Percentiles rank a stretch among this genome's conserved stretches.
Evolutionary conservation across 2,888 invertebrate genomes (phyloP).

Genomic region (Polymixis lichenea): DNA sequence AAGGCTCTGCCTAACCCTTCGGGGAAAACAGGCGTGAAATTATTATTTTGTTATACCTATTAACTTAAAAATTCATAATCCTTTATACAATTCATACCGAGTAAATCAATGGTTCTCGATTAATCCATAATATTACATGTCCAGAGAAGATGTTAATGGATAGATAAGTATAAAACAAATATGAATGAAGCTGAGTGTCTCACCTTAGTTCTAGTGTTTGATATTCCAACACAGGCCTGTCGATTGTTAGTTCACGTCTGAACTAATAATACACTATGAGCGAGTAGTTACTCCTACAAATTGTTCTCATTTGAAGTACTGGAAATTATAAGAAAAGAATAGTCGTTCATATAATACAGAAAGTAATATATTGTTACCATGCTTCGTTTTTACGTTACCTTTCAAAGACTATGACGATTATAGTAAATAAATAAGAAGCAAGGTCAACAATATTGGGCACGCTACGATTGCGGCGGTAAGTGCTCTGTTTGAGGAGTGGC

Average conservation of each 20-base stretch:
- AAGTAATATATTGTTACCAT: neutral
- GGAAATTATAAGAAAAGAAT: neutral
- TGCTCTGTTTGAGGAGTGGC: no score
- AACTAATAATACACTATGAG: slow-evolving; percentile 27
- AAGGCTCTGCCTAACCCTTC: no score
- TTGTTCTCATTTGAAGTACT: slow-evolving; percentile 16
- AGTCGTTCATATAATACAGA: neutral
- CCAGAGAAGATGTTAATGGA: slow-evolving; percentile 23
- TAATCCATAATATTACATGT: neutral
- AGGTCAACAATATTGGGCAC: neutral
- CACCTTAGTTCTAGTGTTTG: slow-evolving; percentile 28
- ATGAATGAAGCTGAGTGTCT: slow-evolving; percentile 18
- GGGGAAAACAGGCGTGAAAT: no score
- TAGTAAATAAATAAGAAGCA: slow-evolving; percentile 4
- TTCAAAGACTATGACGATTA: neutral
- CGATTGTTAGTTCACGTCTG: slow-evolving; percentile 47
- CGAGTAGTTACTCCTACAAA: slow-evolving; percentile 1
- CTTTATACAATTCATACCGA: neutral
- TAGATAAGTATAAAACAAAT: slow-evolving; percentile 34
- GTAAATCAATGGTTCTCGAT: neutral
- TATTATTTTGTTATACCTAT: no score
- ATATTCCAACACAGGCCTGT: slow-evolving; percentile 37
- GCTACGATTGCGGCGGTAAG: no score
- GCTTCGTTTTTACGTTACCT: neutral
- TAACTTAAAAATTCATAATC: slow-evolving; percentile 6